Percentiles rank a stretch among this genome's conserved stretches.
phyloP scores from a whole-genome alignment of 2,797 vertebrate species.

The Mormyrus hasselquistii region DNA sequence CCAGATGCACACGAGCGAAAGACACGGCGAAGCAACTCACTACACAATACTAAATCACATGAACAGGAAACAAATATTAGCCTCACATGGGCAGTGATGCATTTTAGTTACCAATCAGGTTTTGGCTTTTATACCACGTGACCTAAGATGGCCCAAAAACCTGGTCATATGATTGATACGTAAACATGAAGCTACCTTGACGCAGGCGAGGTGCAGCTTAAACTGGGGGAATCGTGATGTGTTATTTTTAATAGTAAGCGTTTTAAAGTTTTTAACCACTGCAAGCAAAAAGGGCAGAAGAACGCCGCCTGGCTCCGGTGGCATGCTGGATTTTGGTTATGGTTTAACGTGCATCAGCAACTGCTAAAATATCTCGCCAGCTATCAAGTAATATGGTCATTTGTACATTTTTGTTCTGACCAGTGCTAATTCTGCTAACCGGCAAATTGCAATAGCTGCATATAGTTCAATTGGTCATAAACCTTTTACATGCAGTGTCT shows the following conservation, averaged over 20 bases:
- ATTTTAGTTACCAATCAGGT: conserved; percentile 35
- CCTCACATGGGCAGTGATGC: conserved; percentile 2
- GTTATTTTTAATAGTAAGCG: conserved; percentile 29
- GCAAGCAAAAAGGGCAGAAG: conserved; percentile 12
- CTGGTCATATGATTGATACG: conserved; percentile 29
- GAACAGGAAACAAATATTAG: conserved; percentile 22
- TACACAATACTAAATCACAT: conserved; percentile 20
- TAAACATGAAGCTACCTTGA: conserved; percentile 30
- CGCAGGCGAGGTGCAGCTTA: conserved; percentile 27
- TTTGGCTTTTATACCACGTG: conserved; percentile 4
- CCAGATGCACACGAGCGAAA: not conserved
- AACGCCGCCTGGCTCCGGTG: conserved; percentile 16
- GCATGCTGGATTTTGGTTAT: not conserved
- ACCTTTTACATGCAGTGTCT: not conserved
- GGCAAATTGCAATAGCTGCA: conserved; percentile 12
- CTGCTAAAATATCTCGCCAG: conserved; percentile 13
- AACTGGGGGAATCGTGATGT: conserved; percentile 27
- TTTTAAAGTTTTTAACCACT: conserved; percentile 24
- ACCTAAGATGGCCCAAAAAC: conserved; percentile 20
- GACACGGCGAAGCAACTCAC: not conserved
- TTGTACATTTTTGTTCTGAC: conserved; percentile 24
- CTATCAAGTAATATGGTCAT: conserved; percentile 20
- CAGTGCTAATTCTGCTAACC: conserved; percentile 20
- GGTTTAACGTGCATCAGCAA: conserved; percentile 16
- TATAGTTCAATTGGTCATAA: conserved; percentile 4